Evolutionary conservation across 2,113 vertebrate genomes (phyloP).

Genomic region (Notarius lentiginosus): DNA sequence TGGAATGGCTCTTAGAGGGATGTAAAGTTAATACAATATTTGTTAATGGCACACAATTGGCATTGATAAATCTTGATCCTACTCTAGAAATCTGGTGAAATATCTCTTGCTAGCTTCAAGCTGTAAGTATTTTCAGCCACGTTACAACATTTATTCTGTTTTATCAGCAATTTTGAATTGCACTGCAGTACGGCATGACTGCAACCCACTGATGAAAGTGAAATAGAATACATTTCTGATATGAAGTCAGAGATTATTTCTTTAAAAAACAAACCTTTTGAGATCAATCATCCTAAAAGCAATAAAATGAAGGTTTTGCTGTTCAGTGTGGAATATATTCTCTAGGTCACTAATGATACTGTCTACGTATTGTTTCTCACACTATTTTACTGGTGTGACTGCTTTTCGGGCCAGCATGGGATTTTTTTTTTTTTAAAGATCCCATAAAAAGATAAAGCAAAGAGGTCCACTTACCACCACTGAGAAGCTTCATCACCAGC

Average conservation of each 20-base stretch:
- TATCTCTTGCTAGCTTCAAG: not conserved
- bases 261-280: not conserved
- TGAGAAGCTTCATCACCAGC: conserved; percentile 97
- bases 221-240: not conserved
- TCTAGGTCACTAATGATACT: not conserved
- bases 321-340: not conserved
- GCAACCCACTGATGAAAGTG: not conserved
- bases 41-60: too few species aligned
- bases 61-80: too few species aligned
- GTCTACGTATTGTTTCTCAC: too few species aligned
- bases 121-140: not conserved
- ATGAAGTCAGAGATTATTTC: not conserved
- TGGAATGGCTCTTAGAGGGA: not conserved
- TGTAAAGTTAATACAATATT: not conserved
- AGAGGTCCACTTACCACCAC: conserved; percentile 79
- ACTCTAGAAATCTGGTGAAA: too few species aligned
- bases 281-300: not conserved
- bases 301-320: not conserved
- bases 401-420: not conserved
- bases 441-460: not conserved
- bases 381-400: not conserved
- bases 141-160: not conserved
- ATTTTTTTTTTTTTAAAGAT: not conserved
- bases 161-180: not conserved
- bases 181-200: not conserved